Base-by-base conservation (phyloP, 2,113 vertebrate species). In the Ceuthmochares aereus region DNA sequence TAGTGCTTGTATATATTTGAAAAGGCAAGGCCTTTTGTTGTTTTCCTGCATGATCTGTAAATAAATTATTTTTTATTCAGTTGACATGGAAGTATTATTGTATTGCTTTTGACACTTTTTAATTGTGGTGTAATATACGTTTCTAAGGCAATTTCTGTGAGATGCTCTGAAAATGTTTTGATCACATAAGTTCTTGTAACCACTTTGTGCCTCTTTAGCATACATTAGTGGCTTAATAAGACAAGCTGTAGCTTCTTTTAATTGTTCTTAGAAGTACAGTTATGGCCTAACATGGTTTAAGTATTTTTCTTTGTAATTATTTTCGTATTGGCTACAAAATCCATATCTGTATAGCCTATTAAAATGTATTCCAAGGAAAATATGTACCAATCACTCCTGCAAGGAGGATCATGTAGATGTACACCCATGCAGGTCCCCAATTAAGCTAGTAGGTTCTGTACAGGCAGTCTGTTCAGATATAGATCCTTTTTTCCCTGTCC, bases 1-100 rank as follows among this genome's bases (percentile, higher is more conserved):
- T 94, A 83, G 78, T 81, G 60, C 29, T 14, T 83, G 29, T 98
- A 97, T 98, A 98, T 98, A 97, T 98, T 97, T 86, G 42, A 51
- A 91, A 86, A 87, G 23, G 37, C 83, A 59, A 70, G 14, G 37
- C 73, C 59, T 78, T 90, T 32, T 17, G 0, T 93, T 55, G 70
- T 93, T 95, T 95, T 95, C 66, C 66, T 59, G 81, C 73, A 34
- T 17, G 55, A 49, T 93, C 25, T 98, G 92, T 97, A 97, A 77
- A 90, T 97, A 96, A 82, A 86, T 79, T 93, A 55, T 96, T 97
- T 40, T 96, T 60, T 96, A 32, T 95, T 87, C 42, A 67, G 45
- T 89, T 89, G 64, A 66, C 30, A n/a, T 2, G 14, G 32, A 95
- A 96, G 52, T 92, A 70, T 89, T 96, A 78, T 86, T 72, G 85